phyloP scores from a whole-genome alignment of 2,113 vertebrate genomes.

The Tragulus kanchil region DNA sequence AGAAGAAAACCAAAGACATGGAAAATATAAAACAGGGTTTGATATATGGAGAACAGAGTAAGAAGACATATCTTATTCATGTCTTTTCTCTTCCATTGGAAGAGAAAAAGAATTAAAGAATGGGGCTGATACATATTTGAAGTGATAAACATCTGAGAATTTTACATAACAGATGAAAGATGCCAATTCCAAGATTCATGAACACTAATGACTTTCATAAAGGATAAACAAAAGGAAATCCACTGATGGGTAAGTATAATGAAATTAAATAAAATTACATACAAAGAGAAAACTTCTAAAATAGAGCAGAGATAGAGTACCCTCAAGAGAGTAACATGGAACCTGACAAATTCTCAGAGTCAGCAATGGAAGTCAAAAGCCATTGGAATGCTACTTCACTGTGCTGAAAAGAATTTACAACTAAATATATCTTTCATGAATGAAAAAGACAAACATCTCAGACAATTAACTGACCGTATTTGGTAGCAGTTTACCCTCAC shows the following conservation, averaged over 20 bases:
- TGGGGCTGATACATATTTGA: not conserved
- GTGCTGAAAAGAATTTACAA: slow-evolving; percentile 15
- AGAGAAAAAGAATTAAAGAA: slow-evolving; percentile 16
- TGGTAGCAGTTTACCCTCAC: not conserved
- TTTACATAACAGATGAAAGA: not conserved
- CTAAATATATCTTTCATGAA: not conserved
- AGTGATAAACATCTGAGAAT: not conserved
- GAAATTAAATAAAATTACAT: not conserved
- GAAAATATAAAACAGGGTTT: slow-evolving; percentile 20
- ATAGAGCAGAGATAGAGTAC: not conserved
- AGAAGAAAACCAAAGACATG: slow-evolving; percentile 14
- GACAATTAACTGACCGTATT: not conserved
- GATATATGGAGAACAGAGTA: not conserved
- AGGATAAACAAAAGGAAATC: not conserved
- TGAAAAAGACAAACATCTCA: slow-evolving; percentile 19
- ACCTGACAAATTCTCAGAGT: not conserved
- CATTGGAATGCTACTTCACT: not conserved
- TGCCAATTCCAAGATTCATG: not conserved
- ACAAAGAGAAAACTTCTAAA: slow-evolving; percentile 3
- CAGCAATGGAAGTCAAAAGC: not conserved
- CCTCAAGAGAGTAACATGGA: not conserved
- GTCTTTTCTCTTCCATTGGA: not conserved
- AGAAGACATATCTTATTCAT: not conserved
- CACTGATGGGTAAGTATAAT: not conserved
- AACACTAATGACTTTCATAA: slow-evolving; percentile 23